Evolutionary conservation across 2,888 invertebrate species (phyloP), one percentile per base, ranked within the genome.

Genomic region (Thymelicus sylvestris): DNA sequence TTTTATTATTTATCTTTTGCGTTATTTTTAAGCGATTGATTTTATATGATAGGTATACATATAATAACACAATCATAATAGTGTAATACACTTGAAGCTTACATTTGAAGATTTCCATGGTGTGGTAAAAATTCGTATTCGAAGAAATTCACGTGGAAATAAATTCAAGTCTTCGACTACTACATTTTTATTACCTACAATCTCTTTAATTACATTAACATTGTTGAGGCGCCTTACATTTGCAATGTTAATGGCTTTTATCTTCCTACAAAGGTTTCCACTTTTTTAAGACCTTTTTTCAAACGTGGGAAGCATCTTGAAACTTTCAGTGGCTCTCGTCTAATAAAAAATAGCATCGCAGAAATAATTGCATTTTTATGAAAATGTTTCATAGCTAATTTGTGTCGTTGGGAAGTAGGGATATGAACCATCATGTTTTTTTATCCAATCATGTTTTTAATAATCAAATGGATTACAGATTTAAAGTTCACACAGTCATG

Each of bases 151-250:
- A 5, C 15, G 47, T 62, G 15, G 19, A 48, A 41, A 48, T 44
- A 63, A 48, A 48, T 38, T 48, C n/a, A 63, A 38, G 6, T 41
- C 60, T 41, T 39, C 41, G 7, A 15, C 60, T 60, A 60, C 38
- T 38, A 65, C 15, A 52, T 47, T 65, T 65, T 65, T 52, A 64
- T 39, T 24, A 47, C 52, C 15, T 48, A n/a, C 52, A 52, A 65
- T 65, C 15, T 52, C 52, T 52, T 65, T 65, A 65, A 52, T 65
- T 52, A 39, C 64, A 65, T 65, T 52, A 65, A 65, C 64, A 65
- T 52, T 52, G 63, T 39, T 52, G 52, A 65, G 39, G 52, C 19
- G 52, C 52, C 38, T 64, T 13, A 52, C 64, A 38, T 65, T 63
- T 63, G 63, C 63, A 63, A 63, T 65, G 64, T 52, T 65, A 65